Base-by-base conservation (phyloP, 2,113 vertebrate genomes). In the Perccottus glenii region DNA sequence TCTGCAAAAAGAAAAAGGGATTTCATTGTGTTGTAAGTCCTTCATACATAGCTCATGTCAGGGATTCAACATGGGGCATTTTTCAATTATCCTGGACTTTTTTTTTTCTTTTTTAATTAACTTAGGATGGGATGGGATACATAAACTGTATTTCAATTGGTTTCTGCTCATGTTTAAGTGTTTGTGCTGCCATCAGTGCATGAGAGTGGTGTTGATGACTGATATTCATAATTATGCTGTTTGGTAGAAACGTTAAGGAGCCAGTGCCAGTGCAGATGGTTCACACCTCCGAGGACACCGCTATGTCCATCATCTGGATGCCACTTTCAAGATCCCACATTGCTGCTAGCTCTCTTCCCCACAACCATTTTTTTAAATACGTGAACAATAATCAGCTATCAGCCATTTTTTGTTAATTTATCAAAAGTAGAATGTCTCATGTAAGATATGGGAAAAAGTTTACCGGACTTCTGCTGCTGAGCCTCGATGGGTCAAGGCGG, bases 261-360 rank as follows among this genome's bases (percentile, higher is more conserved):
- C 60, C 16, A 35, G 3, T 38, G 61, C 43, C 35, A 60, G 51
- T 57, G 60, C 75, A 79, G 68, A 79, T 79, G 60, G 73, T 47
- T 80, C 66, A 77, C 73, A 80, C 81, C 67, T 77, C 50, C 35
- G 67, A 46, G 49, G 56, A 61, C 74, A 53, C 59, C 49, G 77
- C 35, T 33, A 72, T 43, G 50, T 75, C 48, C 57, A 58, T 12
- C 62, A 43, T 55, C 33, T 8, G 11, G 58, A 60, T 56, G 60
- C 64, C 50, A 67, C 38, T 43, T 80, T 70, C 58, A 14, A 6
- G 1, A 9, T 46, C 12, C 15, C 6, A 6, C 38, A 14, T 35
- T 45, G 33, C 6, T 51, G 36, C 16, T 3, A 8, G 49, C 56
- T 55, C 5, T 11, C 9, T 2, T 27, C 43, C 36, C 11, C 11